Conservation (phyloP, 2,888 invertebrate genomes). For the Stegophylla sp. region DNA sequence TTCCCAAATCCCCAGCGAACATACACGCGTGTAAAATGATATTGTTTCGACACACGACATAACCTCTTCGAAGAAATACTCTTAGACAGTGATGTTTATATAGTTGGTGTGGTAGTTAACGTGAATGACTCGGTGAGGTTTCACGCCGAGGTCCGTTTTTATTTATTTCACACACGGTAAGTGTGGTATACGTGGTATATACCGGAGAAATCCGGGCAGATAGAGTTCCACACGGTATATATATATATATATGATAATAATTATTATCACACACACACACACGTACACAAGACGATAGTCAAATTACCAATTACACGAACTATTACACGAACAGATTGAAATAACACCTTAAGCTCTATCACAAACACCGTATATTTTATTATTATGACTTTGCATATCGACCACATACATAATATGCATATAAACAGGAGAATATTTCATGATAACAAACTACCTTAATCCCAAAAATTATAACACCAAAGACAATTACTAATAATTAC, state of each 20-base stretch:
- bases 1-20: background rate
- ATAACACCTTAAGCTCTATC: background rate
- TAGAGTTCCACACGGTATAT: background rate
- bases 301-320: background rate
- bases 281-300: too few species aligned
- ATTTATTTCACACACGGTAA: background rate
- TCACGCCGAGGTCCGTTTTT: background rate
- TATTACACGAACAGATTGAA: background rate
- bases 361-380: too few species aligned
- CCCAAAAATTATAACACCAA: background rate
- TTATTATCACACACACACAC: too few species aligned
- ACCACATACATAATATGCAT: too few species aligned
- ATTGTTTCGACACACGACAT: constrained; percentile 17
- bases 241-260: background rate
- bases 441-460: background rate
- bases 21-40: constrained; percentile 32
- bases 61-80: constrained; percentile 10
- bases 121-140: background rate
- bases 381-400: background rate
- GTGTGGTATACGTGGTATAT: background rate
- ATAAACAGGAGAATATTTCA: too few species aligned
- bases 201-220: background rate
- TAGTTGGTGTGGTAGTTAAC: background rate
- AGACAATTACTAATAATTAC: constrained; percentile 7
- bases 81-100: background rate